These are phyloP conservation scores for Caranx ignobilis DNA, from an alignment of 2,113 vertebrate genomes.

Conservation along the genomic window DNA sequence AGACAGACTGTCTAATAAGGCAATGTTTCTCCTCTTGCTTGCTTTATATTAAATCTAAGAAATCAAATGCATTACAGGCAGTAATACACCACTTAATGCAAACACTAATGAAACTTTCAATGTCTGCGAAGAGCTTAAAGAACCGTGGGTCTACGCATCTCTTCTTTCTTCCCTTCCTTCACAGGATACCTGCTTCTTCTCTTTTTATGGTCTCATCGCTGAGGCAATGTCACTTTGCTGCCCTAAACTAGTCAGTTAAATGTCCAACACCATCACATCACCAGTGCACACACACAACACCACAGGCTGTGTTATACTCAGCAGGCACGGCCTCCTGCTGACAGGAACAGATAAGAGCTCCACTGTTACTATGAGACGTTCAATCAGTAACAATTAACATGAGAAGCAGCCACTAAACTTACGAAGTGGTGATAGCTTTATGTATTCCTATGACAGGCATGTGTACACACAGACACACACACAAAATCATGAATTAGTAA, in stretches of 20 bases:
- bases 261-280: slow-evolving; percentile 44
- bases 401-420: background rate
- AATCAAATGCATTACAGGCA: background rate
- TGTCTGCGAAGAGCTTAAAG: background rate
- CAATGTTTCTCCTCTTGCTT: slow-evolving; percentile 1
- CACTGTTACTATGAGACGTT: background rate
- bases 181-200: background rate
- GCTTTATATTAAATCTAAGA: background rate
- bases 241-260: slow-evolving; percentile 35
- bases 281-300: background rate
- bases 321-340: slow-evolving; percentile 29
- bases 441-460: background rate
- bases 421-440: background rate
- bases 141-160: background rate
- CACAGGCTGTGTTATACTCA: slow-evolving; percentile 23
- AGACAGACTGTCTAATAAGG: slow-evolving; percentile 26
- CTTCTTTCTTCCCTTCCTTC: no score
- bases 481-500: slow-evolving; percentile 57
- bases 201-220: slow-evolving; percentile 7
- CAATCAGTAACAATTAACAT: background rate
- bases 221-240: slow-evolving; percentile 27
- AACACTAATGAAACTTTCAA: background rate
- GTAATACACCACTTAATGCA: background rate
- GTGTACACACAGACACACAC: background rate
- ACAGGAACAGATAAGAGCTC: background rate